Percentiles rank a stretch among this genome's conserved stretches.
These are phyloP conservation scores for Thera obeliscata DNA, from an alignment of 2,888 invertebrate genomes.

Conservation along the genomic window DNA sequence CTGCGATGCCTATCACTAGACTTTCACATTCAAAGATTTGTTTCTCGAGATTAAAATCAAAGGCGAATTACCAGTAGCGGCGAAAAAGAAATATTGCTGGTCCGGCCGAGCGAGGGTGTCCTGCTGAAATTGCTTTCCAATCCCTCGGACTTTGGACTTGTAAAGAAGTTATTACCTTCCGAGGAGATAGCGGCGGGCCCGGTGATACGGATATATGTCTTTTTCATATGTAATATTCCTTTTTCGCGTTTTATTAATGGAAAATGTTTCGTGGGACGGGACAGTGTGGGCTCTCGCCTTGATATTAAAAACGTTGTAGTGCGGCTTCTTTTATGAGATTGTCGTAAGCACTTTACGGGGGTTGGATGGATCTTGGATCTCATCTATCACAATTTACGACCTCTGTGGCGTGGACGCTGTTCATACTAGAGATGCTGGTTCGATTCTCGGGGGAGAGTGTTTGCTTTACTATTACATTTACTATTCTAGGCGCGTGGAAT, in stretches of 20 bases:
- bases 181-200: conserved; percentile 83
- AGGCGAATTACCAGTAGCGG: conserved; percentile 83
- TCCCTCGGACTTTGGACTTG: conserved; percentile 86
- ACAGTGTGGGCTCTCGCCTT: conserved; percentile 77
- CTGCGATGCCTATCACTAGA: conserved; percentile 81
- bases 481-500: too few relatives aligned
- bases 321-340: conserved; percentile 77
- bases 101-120: conserved; percentile 81
- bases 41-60: conserved; percentile 84
- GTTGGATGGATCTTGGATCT: conserved; percentile 31
- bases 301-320: conserved; percentile 80
- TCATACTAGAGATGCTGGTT: background rate
- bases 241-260: conserved; percentile 86
- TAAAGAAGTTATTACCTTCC: conserved; percentile 86
- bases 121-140: conserved; percentile 86
- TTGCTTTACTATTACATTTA: background rate
- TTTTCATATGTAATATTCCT: conserved; percentile 85
- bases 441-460: background rate
- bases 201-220: conserved; percentile 84
- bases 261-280: conserved; percentile 84
- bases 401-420: background rate
- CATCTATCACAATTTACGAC: conserved; percentile 9
- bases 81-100: conserved; percentile 84
- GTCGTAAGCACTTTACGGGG: conserved; percentile 70
- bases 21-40: conserved; percentile 85